Conservation (phyloP, 2,797 vertebrate species). For the Betta splendens region DNA sequence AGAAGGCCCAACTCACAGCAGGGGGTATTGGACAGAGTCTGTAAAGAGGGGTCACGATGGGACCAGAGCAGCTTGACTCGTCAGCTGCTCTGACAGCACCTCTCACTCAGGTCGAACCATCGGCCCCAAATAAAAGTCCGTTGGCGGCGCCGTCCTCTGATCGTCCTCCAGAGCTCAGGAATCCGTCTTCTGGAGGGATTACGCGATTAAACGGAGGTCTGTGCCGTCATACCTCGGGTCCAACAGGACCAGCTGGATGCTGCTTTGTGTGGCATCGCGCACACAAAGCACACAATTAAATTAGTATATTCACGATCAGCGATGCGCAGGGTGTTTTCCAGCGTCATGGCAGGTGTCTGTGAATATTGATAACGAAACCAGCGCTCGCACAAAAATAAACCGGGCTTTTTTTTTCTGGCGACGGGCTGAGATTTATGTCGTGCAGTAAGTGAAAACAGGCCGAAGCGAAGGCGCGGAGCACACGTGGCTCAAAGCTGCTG, state of each 20-base stretch:
- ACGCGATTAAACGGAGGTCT: constrained; percentile 2
- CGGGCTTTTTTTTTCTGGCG: constrained; percentile 6
- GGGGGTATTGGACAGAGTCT: constrained; percentile 4
- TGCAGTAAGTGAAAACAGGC: constrained; percentile 41
- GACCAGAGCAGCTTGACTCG: constrained; percentile 11
- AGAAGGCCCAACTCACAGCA: constrained; percentile 25
- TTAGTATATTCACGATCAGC: background rate
- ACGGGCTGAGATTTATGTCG: constrained; percentile 41
- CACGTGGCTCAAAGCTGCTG: constrained; percentile 59
- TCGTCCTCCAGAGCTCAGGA: constrained; percentile 22
- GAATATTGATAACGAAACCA: constrained; percentile 10
- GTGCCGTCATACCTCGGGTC: constrained; percentile 13
- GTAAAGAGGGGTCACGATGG: constrained; percentile 25
- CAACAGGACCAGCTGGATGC: constrained; percentile 14
- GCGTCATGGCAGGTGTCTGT: constrained; percentile 18
- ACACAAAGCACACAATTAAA: constrained; percentile 9
- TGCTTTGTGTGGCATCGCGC: constrained; percentile 14
- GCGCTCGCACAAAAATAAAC: constrained; percentile 28
- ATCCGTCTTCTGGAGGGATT: constrained; percentile 12
- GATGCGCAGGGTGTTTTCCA: background rate
- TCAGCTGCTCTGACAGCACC: constrained; percentile 11
- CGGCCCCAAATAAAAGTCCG: constrained; percentile 12
- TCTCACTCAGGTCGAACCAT: constrained; percentile 13
- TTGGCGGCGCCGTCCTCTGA: constrained; percentile 20
- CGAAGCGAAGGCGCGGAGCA: constrained; percentile 32